A percentile compares a stretch with the other conserved stretches of the same genome.
These are phyloP conservation scores for Hesperia comma DNA, from an alignment of 2,888 invertebrate species.

Conservation along the genomic window DNA sequence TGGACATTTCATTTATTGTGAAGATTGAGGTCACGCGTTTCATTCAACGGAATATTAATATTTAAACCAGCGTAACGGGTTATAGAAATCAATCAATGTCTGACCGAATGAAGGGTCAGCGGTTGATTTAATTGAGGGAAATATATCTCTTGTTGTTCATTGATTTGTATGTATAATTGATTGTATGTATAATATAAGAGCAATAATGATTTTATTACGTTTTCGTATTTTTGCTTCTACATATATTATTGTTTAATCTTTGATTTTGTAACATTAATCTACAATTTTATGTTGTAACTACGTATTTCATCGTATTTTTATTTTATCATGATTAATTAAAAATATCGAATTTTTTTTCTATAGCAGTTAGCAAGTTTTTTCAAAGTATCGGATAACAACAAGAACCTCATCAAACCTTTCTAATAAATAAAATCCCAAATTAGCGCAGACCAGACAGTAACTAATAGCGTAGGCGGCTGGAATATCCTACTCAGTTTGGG, in stretches of 20 bases:
- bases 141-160: neutral
- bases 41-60: neutral
- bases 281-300: too few relatives aligned
- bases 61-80: conserved; percentile 1
- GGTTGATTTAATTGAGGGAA: neutral
- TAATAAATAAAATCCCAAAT: conserved; percentile 34
- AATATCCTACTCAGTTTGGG: conserved; percentile 22
- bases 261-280: too few relatives aligned
- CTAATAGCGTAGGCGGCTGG: conserved; percentile 18
- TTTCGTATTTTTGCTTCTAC: too few relatives aligned
- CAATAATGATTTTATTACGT: too few relatives aligned
- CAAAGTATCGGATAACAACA: conserved; percentile 9
- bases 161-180: too few relatives aligned
- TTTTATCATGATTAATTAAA: too few relatives aligned
- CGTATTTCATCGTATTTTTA: too few relatives aligned
- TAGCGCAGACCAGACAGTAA: conserved; percentile 31
- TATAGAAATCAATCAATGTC: neutral
- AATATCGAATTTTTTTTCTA: too few relatives aligned
- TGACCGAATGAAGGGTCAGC: neutral
- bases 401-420: conserved; percentile 18
- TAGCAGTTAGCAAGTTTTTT: conserved; percentile 13
- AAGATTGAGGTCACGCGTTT: neutral
- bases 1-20: neutral
- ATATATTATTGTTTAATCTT: too few relatives aligned
- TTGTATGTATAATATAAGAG: too few relatives aligned